Conservation (phyloP, 2,888 invertebrate genomes). For the Euphydryas editha region DNA sequence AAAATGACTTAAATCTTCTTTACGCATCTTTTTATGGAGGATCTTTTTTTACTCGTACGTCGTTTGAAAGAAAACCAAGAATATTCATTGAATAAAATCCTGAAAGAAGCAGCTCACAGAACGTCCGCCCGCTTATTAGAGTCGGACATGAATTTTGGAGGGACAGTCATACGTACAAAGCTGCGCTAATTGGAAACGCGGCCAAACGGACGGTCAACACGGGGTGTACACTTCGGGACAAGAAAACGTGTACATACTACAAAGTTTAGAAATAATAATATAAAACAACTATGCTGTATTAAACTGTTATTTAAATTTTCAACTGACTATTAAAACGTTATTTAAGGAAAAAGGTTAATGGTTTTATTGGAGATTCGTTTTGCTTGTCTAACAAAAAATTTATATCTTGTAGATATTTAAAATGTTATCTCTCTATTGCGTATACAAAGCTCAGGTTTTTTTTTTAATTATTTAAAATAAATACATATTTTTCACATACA, state of each 20-base stretch:
- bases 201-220: slow-evolving; percentile 59
- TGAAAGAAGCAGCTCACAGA: slow-evolving; percentile 27
- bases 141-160: slow-evolving; percentile 42
- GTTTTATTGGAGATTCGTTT: no score
- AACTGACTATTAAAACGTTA: no score
- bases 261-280: no score
- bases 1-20: neutral
- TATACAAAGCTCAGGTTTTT: no score
- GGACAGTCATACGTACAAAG: slow-evolving; percentile 58
- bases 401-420: no score
- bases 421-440: no score
- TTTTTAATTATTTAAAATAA: no score
- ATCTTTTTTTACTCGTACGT: neutral
- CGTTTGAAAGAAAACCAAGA: slow-evolving; percentile 6
- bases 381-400: no score
- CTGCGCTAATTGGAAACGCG: slow-evolving; percentile 68
- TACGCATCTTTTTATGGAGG: neutral
- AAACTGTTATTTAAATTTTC: no score
- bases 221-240: slow-evolving; percentile 47
- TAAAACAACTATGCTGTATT: no score
- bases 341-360: no score
- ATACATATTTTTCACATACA: no score
- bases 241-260: slow-evolving; percentile 11
- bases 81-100: slow-evolving; percentile 19
- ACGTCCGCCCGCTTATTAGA: slow-evolving; percentile 44